A percentile compares a stretch with the other conserved stretches of the same genome.
These are phyloP conservation scores for Podocnemis expansa DNA, from an alignment of 2,113 vertebrate genomes.

Conservation along the genomic window DNA sequence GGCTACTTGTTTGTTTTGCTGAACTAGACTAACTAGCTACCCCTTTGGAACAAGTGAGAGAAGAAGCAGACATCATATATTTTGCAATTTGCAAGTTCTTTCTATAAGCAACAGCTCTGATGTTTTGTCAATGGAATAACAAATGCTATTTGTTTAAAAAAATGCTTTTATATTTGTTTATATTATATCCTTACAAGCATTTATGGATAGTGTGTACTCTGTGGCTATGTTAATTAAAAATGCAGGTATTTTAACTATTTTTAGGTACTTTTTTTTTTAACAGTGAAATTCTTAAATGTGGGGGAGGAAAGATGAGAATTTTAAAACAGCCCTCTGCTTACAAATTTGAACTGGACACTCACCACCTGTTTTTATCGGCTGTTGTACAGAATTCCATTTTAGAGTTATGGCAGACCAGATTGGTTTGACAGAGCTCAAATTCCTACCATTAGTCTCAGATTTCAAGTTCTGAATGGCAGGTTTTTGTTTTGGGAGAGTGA, in stretches of 20 bases:
- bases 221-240: conserved; percentile 25
- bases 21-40: too few relatives aligned
- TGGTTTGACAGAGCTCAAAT: conserved; percentile 37
- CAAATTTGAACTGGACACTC: conserved; percentile 58
- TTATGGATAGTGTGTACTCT: not conserved
- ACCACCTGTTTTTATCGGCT: conserved; percentile 65
- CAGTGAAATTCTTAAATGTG: conserved; percentile 36
- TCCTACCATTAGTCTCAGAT: conserved; percentile 36
- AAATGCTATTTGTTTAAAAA: not conserved
- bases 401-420: conserved; percentile 41
- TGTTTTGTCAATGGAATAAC: not conserved
- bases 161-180: not conserved
- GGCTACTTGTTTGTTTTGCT: too few relatives aligned
- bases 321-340: conserved; percentile 47
- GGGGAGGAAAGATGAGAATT: conserved; percentile 53
- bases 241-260: conserved; percentile 4
- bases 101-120: not conserved
- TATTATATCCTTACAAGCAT: not conserved
- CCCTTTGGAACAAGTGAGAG: conserved; percentile 15
- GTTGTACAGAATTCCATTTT: conserved; percentile 48
- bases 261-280: conserved; percentile 40
- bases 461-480: conserved; percentile 46
- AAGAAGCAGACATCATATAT: not conserved
- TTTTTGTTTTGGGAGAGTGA: conserved; percentile 48
- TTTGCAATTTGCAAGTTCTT: conserved; percentile 26